Evolutionary conservation across 2,888 invertebrate species (phyloP).

Genomic region (Archips crataeganus): DNA sequence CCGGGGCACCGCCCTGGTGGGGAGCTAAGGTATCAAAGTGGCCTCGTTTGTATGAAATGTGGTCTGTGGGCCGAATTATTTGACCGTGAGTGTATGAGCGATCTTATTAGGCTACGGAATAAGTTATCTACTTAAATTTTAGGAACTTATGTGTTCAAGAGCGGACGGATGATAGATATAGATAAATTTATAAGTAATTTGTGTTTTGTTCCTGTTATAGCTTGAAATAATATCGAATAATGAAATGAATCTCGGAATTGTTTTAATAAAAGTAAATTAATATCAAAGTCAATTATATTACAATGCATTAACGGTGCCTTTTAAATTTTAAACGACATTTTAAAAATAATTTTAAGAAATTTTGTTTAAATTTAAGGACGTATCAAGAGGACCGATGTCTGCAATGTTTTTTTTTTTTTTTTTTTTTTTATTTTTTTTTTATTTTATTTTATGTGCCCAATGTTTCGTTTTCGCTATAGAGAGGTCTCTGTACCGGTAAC

Average conservation of each 20-base stretch:
- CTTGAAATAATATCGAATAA: background rate
- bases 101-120: background rate
- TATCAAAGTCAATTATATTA: background rate
- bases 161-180: constrained; percentile 3
- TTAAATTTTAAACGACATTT: background rate
- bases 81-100: background rate
- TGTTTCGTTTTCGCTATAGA: too few species aligned
- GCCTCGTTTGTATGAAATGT: too few species aligned
- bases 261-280: too few species aligned
- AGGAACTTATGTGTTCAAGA: constrained; percentile 14
- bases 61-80: too few species aligned
- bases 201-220: background rate
- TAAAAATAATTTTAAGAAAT: background rate
- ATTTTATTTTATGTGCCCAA: too few species aligned
- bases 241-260: background rate
- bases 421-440: too few species aligned
- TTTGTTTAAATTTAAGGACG: background rate
- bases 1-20: too few species aligned
- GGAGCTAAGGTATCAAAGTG: too few species aligned
- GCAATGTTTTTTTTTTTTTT: too few species aligned
- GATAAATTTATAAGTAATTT: background rate
- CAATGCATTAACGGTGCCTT: background rate
- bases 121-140: background rate
- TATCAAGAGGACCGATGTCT: too few species aligned
- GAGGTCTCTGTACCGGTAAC: too few species aligned